phyloP scores from a whole-genome alignment of 2,113 vertebrate species.

The Struthio camelus region DNA sequence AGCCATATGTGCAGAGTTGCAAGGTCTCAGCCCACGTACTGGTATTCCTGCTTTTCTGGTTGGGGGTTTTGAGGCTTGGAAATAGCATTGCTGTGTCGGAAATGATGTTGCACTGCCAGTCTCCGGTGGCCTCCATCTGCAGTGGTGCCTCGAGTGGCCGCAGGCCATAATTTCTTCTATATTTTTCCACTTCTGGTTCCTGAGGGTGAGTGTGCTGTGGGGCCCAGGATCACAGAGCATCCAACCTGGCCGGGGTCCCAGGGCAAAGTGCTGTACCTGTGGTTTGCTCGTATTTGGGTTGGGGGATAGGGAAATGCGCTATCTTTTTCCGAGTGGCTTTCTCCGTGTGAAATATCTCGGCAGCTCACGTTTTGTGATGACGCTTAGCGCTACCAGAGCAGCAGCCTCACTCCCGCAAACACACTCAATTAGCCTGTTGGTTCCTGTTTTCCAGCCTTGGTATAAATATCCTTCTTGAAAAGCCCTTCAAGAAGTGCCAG shows the following conservation, averaged over 20 bases:
- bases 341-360: background rate
- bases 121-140: background rate
- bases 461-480: background rate
- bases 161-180: background rate
- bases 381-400: accelerated
- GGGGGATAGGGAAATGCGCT: background rate
- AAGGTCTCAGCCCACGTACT: background rate
- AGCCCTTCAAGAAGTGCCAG: accelerated
- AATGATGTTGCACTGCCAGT: background rate
- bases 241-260: too few relatives aligned
- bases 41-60: too few relatives aligned
- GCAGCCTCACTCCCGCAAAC: accelerated
- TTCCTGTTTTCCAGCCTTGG: accelerated
- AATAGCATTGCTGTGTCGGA: background rate
- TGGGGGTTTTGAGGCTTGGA: too few relatives aligned
- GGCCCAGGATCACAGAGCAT: too few relatives aligned
- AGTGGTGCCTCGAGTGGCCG: background rate
- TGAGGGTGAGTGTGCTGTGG: too few relatives aligned
- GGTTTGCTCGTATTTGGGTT: accelerated
- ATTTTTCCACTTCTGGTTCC: background rate
- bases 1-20: background rate
- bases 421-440: accelerated
- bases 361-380: background rate
- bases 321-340: background rate
- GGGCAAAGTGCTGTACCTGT: too few relatives aligned